These are phyloP conservation scores for Papilio machaon DNA, from an alignment of 1,140 invertebrate species.

Conservation along the genomic window DNA sequence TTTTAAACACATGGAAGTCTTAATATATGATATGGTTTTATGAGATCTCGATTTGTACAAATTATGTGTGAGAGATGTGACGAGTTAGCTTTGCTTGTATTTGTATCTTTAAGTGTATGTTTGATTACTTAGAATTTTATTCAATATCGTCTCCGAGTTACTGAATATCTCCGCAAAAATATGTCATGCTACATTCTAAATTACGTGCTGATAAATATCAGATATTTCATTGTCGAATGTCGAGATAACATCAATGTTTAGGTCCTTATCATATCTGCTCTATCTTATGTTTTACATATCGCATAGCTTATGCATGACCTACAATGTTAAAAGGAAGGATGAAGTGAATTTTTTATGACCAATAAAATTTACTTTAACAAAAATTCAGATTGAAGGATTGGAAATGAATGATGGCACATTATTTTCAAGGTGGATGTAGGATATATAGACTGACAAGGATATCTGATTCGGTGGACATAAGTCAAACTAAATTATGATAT, in stretches of 20 bases:
- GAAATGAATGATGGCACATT: too few species aligned
- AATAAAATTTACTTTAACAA: too few species aligned
- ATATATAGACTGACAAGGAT: too few species aligned
- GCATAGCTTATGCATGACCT: slow-evolving; percentile 1
- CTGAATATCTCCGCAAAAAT: not conserved
- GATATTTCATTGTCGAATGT: slow-evolving; percentile 10
- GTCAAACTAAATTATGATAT: too few species aligned
- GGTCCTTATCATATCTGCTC: not conserved
- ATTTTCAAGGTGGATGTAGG: too few species aligned
- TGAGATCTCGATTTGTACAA: too few species aligned
- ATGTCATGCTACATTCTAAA: not conserved
- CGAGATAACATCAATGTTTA: slow-evolving; percentile 21
- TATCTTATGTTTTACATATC: not conserved
- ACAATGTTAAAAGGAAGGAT: not conserved
- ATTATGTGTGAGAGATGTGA: too few species aligned
- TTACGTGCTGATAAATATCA: slow-evolving; percentile 3
- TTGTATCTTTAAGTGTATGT: too few species aligned
- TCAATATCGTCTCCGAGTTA: not conserved
- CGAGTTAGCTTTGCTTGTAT: too few species aligned
- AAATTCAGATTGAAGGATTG: too few species aligned
- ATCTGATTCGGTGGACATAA: not conserved
- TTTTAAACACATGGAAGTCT: too few species aligned
- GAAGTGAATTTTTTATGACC: not conserved
- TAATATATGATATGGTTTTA: too few species aligned
- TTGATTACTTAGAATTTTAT: not conserved